Base-by-base conservation (phyloP, 2,797 vertebrate genomes). In the Gymnoscopelus braueri region DNA sequence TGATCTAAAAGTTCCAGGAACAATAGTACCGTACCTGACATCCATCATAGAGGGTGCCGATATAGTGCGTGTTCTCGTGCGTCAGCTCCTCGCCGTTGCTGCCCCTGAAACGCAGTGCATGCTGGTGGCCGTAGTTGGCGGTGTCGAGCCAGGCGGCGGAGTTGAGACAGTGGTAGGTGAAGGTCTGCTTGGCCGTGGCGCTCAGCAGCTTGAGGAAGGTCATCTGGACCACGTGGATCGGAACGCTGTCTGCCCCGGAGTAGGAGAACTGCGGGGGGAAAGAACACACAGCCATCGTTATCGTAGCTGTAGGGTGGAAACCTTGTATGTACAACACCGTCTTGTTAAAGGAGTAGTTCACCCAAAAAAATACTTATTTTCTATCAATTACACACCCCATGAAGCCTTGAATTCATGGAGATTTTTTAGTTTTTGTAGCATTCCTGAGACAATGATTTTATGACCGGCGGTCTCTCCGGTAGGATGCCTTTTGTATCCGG, bases 91-190 rank as follows among this genome's bases (percentile, higher is more conserved):
- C 96, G 0, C 96, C 96, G 0, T 94, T 92, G 79, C 95, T 95
- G 81, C 95, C 97, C 89, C 96, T 93, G 93, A 99, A 97, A 75
- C 95, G 96, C 70, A 99, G 93, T 19, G 97, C 96, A 3, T 94
- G 94, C 79, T 95, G 91, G 0, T 97, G 93, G 90, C 92, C 92
- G 87, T 93, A 78, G 0, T 91, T 84, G 83, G 93, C 60, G 44
- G 91, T 87, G 0, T 98, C 94, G 3, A 97, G 93, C 97, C 97
- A 99, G 39, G 94, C 98, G 0, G 94, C 96, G 0, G 97, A 98
- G 92, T 98, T 97, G 88, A 96, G 95, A 93, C 98, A 99, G 91
- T 95, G 93, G 88, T 97, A 99, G 24, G 96, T 98, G 91, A 99
- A 78, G 52, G 95, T 97, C 92, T 99, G 98, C 70, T 75, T 94